Base-by-base conservation (phyloP, 2,888 invertebrate genomes). In the Phortica magna region DNA sequence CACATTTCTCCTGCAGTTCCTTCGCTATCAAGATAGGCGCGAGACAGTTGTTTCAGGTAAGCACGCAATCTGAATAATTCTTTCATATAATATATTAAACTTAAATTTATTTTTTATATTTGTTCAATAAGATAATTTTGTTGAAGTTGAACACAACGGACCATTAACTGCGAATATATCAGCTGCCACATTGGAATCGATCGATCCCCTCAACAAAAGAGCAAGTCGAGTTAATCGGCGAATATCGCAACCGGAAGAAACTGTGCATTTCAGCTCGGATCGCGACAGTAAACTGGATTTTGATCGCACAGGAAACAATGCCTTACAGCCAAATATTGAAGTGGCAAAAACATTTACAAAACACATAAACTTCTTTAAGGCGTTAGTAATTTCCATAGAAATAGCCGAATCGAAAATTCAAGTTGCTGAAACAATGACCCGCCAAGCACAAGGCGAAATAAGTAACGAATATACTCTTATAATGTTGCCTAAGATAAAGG, bases 191-290 rank as follows among this genome's bases (percentile, higher is more conserved):
- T 42, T 61, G 9, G 85, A 87, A 5, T 14, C 74, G 0, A 7
- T 74, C 0, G 80, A 79, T 74, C 74, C 0, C 1, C 76, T 7
- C 72, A 81, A 0, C 88, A 86, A 17, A n/a, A 71, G 17, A 71
- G 7, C n/a, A 7, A 14, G 7, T 5, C 84, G 88, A 2, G 89
- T 86, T 75, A 79, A 79, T 0, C 87, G 91, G 12, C 90, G 88
- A 78, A 81, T 89, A 17, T 88, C 89, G 2, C 85, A 89, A 39
- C 91, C 92, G 0, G 91, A 89, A 72, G 92, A 92, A 81, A 92
- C 92, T 0, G 84, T 92, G 70, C 92, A 92, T 73, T 86, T 89
- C 2, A 92, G 92, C 71, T 92, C 92, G 0, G 92, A 92, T 61
- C 89, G 90, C 0, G 92, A 91, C 61, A 91, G 91, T 59, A 89